Conservation (phyloP, 1,140 invertebrate genomes). For the Heliconius nattereri region DNA sequence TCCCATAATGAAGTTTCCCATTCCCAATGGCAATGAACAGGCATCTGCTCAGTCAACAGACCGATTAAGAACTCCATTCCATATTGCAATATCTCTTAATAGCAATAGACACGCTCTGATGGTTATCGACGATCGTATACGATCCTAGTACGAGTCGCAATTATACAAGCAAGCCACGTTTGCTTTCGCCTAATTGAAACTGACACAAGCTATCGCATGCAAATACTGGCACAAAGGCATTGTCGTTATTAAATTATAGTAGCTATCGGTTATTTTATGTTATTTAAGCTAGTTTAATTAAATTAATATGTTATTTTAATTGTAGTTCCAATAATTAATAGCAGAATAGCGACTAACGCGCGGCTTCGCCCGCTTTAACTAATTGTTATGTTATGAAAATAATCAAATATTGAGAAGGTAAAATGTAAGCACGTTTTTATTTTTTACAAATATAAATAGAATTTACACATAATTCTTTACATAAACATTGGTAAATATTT, state of each 20-base stretch:
- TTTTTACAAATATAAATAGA: too few species aligned
- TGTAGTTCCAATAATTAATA: too few species aligned
- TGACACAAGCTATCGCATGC: conserved; percentile 48
- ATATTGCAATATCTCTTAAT: conserved; percentile 35
- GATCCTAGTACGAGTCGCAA: conserved; percentile 43
- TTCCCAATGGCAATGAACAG: conserved; percentile 24
- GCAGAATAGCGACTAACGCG: too few species aligned
- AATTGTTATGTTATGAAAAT: too few species aligned
- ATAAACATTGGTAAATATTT: background rate
- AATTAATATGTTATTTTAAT: too few species aligned
- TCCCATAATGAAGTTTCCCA: background rate
- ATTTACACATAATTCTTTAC: too few species aligned
- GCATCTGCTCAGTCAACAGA: conserved; percentile 33
- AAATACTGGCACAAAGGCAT: conserved; percentile 24
- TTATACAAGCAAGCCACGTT: conserved; percentile 56
- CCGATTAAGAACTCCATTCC: conserved; percentile 27
- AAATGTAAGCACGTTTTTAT: too few species aligned
- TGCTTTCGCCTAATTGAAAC: conserved; percentile 65
- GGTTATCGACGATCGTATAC: conserved; percentile 36
- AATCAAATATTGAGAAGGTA: too few species aligned
- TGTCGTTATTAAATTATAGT: background rate
- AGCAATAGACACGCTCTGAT: conserved; percentile 42
- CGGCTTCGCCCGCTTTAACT: too few species aligned
- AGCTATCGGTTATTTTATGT: background rate
- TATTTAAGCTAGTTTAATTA: background rate